Conservation (phyloP, 2,888 invertebrate genomes). For the Nowickia ferox region DNA sequence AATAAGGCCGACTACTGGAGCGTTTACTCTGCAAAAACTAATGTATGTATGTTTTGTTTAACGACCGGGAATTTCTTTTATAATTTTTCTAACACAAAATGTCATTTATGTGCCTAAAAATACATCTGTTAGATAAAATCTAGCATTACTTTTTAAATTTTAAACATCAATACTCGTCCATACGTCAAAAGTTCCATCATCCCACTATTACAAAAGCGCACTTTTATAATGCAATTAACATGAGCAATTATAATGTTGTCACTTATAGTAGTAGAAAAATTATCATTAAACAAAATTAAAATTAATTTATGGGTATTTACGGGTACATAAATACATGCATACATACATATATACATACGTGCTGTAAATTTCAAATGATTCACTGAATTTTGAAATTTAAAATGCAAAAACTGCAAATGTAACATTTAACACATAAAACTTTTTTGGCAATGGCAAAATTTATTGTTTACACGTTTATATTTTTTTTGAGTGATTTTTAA, state of each 20-base stretch:
- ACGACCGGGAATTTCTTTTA: too few species aligned
- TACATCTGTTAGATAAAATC: too few species aligned
- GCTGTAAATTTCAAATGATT: slow-evolving; percentile 26
- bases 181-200: not conserved
- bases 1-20: too few species aligned
- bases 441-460: slow-evolving; percentile 26
- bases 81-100: too few species aligned
- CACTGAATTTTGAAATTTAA: not conserved
- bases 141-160: not conserved
- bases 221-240: slow-evolving; percentile 10
- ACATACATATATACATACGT: not conserved
- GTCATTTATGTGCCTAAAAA: too few species aligned
- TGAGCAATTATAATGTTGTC: not conserved
- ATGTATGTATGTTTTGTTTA: too few species aligned
- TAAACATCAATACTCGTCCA: too few species aligned
- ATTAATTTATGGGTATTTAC: not conserved
- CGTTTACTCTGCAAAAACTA: too few species aligned
- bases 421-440: not conserved
- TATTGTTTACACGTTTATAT: slow-evolving; percentile 26
- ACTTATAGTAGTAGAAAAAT: not conserved
- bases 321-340: not conserved
- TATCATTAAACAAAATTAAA: slow-evolving; percentile 1
- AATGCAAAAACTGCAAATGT: not conserved
- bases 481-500: slow-evolving; percentile 32
- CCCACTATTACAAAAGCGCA: not conserved